A percentile compares a stretch with the other conserved stretches of the same genome.
phyloP scores from a whole-genome alignment of 1,140 invertebrate species.

The Eubasilissa regina region DNA sequence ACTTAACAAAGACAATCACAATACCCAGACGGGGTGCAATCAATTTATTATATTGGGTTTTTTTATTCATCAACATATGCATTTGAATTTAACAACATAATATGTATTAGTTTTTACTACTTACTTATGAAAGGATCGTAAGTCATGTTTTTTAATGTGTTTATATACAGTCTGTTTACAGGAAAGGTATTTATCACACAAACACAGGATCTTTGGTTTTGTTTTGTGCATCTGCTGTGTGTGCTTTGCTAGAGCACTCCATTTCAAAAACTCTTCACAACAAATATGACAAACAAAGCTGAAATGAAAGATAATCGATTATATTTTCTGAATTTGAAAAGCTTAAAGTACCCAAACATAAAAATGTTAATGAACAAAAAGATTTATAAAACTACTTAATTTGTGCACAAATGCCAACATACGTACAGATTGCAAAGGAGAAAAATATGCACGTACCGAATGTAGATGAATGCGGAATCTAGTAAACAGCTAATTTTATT shows the following conservation, averaged over 20 bases:
- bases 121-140: constrained; percentile 10
- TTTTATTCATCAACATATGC: not conserved
- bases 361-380: not conserved
- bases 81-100: too few species aligned
- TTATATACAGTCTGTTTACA: constrained; percentile 1
- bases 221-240: not conserved
- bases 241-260: constrained; percentile 13
- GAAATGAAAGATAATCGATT: not conserved
- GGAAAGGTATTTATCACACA: constrained; percentile 20
- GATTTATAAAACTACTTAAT: not conserved
- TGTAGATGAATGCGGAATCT: not conserved
- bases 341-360: not conserved
- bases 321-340: not conserved
- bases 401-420: not conserved
- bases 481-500: too few species aligned
- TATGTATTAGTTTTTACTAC: not conserved
- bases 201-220: constrained; percentile 12
- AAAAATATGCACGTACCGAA: not conserved
- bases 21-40: too few species aligned
- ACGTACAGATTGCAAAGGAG: not conserved
- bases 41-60: too few species aligned
- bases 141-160: constrained; percentile 4
- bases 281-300: constrained; percentile 23
- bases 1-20: too few species aligned
- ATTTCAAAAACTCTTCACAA: constrained; percentile 24